A percentile compares a stretch with the other conserved stretches of the same genome.
Evolutionary conservation across 2,113 vertebrate genomes (phyloP).

Genomic region (Syngnathoides biaculeatus): DNA sequence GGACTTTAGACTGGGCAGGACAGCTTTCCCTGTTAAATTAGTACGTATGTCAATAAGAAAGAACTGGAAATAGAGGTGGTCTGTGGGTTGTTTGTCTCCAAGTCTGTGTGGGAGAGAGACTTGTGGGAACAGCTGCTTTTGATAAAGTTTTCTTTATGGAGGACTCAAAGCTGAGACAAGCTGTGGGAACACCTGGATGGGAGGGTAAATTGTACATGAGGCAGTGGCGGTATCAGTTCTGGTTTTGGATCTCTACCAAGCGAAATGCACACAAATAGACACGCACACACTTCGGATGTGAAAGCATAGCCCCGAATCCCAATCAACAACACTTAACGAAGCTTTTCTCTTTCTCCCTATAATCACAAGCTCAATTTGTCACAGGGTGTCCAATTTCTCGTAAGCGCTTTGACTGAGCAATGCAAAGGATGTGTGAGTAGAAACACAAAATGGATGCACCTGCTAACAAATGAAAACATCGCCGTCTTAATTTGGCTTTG

Average conservation of each 20-base stretch:
- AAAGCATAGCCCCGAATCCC: conserved; percentile 58
- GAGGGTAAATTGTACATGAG: conserved; percentile 49
- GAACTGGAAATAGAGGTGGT: conserved; percentile 36
- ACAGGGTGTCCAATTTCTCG: conserved; percentile 76
- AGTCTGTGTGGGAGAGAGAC: conserved; percentile 8
- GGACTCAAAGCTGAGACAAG: conserved; percentile 66
- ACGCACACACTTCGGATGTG: conserved; percentile 44
- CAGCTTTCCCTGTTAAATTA: conserved; percentile 47
- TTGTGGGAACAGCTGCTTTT: conserved; percentile 61
- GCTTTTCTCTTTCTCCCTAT: conserved; percentile 67
- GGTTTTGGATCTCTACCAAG: conserved; percentile 59
- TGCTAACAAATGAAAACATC: conserved; percentile 75
- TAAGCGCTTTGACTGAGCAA: conserved; percentile 67
- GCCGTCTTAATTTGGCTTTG: conserved; percentile 64
- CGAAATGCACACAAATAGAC: conserved; percentile 10
- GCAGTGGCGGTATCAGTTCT: conserved; percentile 51
- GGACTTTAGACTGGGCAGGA: conserved; percentile 27
- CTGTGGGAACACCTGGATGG: conserved; percentile 72
- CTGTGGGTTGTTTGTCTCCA: conserved; percentile 8
- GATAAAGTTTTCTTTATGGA: conserved; percentile 65
- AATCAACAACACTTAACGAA: conserved; percentile 72
- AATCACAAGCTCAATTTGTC: conserved; percentile 73
- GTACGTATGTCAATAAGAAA: conserved; percentile 39
- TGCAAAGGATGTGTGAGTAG: conserved; percentile 51
- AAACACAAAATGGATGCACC: conserved; percentile 76